Conservation (phyloP, 2,113 vertebrate species). For the Archilochus colubris region DNA sequence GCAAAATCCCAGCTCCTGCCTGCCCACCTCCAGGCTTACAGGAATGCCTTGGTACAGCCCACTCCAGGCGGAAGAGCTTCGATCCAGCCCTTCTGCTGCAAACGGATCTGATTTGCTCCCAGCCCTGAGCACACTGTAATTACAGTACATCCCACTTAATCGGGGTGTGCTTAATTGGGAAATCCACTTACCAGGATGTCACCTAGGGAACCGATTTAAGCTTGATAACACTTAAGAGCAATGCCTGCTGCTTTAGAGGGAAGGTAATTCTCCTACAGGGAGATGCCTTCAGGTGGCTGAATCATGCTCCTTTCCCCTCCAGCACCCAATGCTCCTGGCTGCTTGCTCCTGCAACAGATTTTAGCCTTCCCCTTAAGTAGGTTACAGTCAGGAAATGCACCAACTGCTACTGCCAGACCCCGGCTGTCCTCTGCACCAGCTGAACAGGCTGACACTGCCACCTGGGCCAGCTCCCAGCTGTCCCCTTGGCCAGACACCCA, state of each 20-base stretch:
- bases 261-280: conserved; percentile 63
- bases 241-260: conserved; percentile 54
- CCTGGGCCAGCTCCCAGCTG: neutral
- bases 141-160: conserved; percentile 65
- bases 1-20: conserved; percentile 10
- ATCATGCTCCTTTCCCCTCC: conserved; percentile 1
- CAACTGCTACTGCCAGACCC: neutral
- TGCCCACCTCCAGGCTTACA: neutral
- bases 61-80: conserved; percentile 15
- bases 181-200: conserved; percentile 68
- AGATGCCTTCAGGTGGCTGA: conserved; percentile 65
- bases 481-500: neutral
- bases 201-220: conserved; percentile 64
- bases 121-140: conserved; percentile 36
- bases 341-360: conserved; percentile 40
- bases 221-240: conserved; percentile 62
- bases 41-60: neutral
- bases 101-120: conserved; percentile 19
- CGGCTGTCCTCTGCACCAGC: conserved; percentile 16
- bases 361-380: conserved; percentile 41
- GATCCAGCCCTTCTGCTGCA: conserved; percentile 5
- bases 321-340: conserved; percentile 31
- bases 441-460: neutral
- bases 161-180: conserved; percentile 67
- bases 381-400: conserved; percentile 43